Evolutionary conservation across 64 coral and sea anemone species (phyloP).

Genomic region (Actinia equina): DNA sequence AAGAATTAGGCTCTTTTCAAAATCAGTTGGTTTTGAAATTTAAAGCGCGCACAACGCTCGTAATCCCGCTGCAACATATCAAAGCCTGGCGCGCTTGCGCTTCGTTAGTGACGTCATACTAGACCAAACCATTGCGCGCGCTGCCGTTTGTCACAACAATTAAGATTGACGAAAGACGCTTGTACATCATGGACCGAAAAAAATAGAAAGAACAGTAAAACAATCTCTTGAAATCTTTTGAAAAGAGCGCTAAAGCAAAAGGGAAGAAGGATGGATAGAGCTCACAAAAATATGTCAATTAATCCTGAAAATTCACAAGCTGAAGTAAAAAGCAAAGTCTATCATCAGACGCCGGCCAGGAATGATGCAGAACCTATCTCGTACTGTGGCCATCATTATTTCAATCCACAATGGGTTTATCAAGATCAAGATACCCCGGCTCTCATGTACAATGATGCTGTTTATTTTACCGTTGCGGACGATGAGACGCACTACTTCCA

Average conservation of each 20-base stretch:
- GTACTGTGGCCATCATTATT: conserved; percentile 51
- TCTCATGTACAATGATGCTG: conserved; percentile 44
- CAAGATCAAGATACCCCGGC: not conserved
- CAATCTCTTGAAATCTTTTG: not conserved
- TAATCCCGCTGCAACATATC: not conserved
- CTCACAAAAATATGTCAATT: too few species aligned
- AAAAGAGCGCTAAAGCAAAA: not conserved
- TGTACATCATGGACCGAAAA: not conserved
- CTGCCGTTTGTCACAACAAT: not conserved
- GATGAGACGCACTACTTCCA: conserved; percentile 63
- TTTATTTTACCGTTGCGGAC: conserved; percentile 39
- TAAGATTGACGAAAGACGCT: not conserved
- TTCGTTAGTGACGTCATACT: not conserved
- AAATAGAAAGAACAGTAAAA: not conserved
- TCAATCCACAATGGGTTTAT: conserved; percentile 50
- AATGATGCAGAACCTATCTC: not conserved
- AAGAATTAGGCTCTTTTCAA: too few species aligned
- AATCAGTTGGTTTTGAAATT: too few species aligned
- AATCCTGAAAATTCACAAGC: not conserved
- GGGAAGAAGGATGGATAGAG: not conserved
- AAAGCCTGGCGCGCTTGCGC: not conserved
- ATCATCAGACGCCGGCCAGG: not conserved
- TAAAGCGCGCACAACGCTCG: not conserved
- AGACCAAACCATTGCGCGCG: not conserved
- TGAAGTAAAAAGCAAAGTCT: not conserved